Evolutionary conservation across 30 jellyfish, hydroid and myxozoan species (phyloP).

Genomic region (Pelagia noctiluca): DNA sequence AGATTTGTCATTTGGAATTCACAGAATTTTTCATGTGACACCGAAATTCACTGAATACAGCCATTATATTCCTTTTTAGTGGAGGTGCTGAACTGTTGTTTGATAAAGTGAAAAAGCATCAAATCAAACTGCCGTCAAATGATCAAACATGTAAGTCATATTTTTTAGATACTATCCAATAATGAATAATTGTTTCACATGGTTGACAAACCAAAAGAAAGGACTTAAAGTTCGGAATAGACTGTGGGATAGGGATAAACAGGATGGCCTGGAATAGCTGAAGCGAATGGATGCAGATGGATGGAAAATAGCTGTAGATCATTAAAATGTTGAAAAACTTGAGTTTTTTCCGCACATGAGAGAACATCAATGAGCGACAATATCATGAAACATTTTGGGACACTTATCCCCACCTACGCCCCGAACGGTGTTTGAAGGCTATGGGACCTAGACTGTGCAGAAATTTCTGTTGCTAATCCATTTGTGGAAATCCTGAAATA

Average conservation of each 20-base stretch:
- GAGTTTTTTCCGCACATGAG: too few species aligned
- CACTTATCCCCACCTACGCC: too few species aligned
- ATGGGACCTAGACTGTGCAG: neutral
- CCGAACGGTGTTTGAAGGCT: too few species aligned
- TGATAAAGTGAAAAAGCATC: constrained; percentile 86
- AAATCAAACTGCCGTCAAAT: constrained; percentile 40
- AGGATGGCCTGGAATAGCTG: neutral
- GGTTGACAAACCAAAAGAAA: neutral
- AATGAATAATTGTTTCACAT: neutral
- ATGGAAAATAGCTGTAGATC: neutral
- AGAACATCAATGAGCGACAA: too few species aligned
- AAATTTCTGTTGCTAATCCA: neutral
- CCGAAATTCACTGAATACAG: neutral
- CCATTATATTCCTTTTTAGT: constrained; percentile 24
- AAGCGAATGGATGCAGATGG: neutral
- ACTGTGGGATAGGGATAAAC: neutral
- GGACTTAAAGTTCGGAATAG: neutral
- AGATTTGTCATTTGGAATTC: neutral
- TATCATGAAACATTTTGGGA: too few species aligned
- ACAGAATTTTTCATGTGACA: too few species aligned
- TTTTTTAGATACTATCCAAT: neutral
- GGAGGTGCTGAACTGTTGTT: constrained; percentile 99
- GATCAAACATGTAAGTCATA: constrained; percentile 39
- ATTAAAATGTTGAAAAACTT: too few species aligned
- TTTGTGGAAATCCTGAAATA: neutral